Percentiles rank a stretch among this genome's conserved stretches.
These are phyloP conservation scores for Oryzias melastigma DNA, from an alignment of 2,113 vertebrate genomes.

Conservation along the genomic window DNA sequence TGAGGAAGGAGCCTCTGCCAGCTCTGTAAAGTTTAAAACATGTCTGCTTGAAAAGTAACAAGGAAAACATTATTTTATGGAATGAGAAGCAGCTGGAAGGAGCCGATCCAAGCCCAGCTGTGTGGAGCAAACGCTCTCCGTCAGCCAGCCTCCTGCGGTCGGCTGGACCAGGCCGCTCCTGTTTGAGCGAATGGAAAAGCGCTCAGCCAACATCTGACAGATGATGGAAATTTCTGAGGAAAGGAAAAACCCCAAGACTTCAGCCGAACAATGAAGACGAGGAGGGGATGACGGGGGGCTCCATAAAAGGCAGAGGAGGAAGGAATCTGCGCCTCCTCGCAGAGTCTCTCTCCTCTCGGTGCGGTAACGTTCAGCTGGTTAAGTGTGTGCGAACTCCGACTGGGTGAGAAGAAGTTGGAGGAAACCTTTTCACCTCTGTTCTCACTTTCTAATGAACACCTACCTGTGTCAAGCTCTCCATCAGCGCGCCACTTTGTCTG, in stretches of 20 bases:
- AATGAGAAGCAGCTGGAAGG: constrained; percentile 14
- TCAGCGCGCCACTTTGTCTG: constrained; percentile 26
- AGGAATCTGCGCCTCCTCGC: too few species aligned
- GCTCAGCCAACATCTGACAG: constrained; percentile 29
- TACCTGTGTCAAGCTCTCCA: constrained; percentile 17
- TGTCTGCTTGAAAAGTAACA: not conserved
- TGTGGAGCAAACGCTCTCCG: constrained; percentile 15
- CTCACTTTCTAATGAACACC: constrained; percentile 36
- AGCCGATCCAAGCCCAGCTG: constrained; percentile 29
- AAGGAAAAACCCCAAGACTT: not conserved
- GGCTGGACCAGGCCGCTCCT: constrained; percentile 7
- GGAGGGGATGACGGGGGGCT: not conserved
- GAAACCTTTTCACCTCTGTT: constrained; percentile 1
- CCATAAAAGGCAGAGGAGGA: not conserved
- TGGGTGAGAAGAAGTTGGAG: not conserved
- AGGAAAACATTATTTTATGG: constrained; percentile 8
- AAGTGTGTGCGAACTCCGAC: constrained; percentile 2
- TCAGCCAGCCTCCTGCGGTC: constrained; percentile 31
- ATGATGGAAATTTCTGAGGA: constrained; percentile 36
- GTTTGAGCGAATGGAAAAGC: constrained; percentile 46
- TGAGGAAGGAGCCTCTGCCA: not conserved
- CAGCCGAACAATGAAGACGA: not conserved
- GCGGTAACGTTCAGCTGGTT: constrained; percentile 29
- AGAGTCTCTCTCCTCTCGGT: constrained; percentile 5
- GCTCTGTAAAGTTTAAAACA: not conserved